These are phyloP conservation scores for Apodemus sylvaticus DNA, from an alignment of 2,113 vertebrate species.

Conservation along the genomic window DNA sequence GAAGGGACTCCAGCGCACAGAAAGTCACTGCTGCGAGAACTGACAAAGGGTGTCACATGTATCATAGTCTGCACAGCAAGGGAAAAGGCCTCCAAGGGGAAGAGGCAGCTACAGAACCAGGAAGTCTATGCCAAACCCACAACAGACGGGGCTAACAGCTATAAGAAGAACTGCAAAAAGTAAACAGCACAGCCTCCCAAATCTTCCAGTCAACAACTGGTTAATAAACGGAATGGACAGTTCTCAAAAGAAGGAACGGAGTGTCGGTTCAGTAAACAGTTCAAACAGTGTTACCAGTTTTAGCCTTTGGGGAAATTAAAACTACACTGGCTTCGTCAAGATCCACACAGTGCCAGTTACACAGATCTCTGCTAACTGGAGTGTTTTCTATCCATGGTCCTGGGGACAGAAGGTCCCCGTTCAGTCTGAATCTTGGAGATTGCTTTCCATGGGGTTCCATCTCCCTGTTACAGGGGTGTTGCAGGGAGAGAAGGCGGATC, in stretches of 20 bases:
- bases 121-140: not conserved
- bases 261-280: not conserved
- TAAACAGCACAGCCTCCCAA: not conserved
- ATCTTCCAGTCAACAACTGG: not conserved
- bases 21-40: not conserved
- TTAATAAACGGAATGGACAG: not conserved
- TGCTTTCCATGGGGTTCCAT: not conserved
- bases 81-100: not conserved
- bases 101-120: not conserved
- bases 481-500: not conserved
- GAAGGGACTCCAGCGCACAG: not conserved
- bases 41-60: not conserved
- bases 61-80: not conserved
- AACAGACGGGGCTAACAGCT: not conserved
- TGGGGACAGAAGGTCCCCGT: not conserved
- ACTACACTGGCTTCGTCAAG: not conserved
- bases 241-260: not conserved
- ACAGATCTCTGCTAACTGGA: not conserved
- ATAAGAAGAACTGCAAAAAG: not conserved
- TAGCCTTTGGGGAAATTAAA: not conserved
- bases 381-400: not conserved
- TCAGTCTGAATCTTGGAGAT: not conserved
- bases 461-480: not conserved
- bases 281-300: not conserved
- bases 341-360: not conserved